These are phyloP conservation scores for Acipenser oxyrinchus DNA, from an alignment of 2,797 vertebrate species.

Conservation along the genomic window DNA sequence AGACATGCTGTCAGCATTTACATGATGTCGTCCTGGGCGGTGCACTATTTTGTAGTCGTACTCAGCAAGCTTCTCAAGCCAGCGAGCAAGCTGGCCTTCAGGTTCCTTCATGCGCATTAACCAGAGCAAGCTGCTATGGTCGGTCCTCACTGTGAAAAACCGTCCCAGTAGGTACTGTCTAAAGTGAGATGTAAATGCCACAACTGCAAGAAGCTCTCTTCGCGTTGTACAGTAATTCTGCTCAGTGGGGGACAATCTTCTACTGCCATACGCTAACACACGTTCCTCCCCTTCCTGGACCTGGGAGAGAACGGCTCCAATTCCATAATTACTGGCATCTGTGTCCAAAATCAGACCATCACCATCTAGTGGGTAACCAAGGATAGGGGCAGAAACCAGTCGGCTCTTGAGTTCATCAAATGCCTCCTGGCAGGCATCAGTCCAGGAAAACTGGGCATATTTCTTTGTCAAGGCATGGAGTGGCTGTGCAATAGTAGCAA, in stretches of 20 bases:
- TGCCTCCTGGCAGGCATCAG: background rate
- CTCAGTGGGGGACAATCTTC: constrained; percentile 11
- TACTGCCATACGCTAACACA: background rate
- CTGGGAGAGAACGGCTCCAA: background rate
- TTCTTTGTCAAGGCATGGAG: background rate
- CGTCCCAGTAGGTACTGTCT: background rate
- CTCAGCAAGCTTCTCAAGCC: background rate
- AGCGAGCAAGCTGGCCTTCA: background rate
- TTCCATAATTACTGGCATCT: background rate
- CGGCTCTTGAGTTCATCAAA: background rate
- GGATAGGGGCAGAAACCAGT: background rate
- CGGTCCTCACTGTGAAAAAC: background rate
- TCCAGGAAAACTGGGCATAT: background rate
- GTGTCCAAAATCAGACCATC: background rate
- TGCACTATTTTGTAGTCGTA: background rate
- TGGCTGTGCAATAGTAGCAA: background rate
- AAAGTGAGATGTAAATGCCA: constrained; percentile 20
- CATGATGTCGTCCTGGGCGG: background rate
- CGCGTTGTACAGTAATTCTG: constrained; percentile 27
- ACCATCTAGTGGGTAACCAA: background rate
- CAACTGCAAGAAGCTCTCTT: constrained; percentile 16
- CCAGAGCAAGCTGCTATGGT: background rate
- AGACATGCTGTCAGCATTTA: no score
- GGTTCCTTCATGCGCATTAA: background rate
- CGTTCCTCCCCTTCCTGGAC: background rate